Evolutionary conservation across 2,888 invertebrate species (phyloP), one percentile per base, ranked within the genome.

Genomic region (Leucophenga maculata): DNA sequence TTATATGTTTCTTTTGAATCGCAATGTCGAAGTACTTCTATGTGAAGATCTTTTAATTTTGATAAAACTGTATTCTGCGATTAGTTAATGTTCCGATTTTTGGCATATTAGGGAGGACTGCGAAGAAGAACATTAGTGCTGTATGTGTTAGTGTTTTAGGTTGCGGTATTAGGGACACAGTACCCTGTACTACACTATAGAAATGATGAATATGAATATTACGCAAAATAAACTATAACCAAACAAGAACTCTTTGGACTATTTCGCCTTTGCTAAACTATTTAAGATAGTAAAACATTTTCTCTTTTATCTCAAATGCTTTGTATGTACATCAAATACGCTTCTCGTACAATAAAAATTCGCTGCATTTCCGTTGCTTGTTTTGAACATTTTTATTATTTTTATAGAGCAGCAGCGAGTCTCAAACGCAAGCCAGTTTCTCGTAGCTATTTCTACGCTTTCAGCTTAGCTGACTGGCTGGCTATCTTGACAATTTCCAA

Each of bases 291-390:
- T 50, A 16, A 50, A 50, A n/a, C 18, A 50, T 18, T 50, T 50
- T 57, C 22, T 57, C 57, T 57, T 57, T 57, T 57, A 57, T 57
- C 57, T n/a, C 31, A 20, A 54, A 20, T 55, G 22, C 55, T 55
- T 55, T 50, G n/a, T 50, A n/a, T 50, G n/a, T 50, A 16, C 50
- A 6, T 16, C 50, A 50, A 26, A 26, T 55, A 46, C 46, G n/a
- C 1, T 46, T 46, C 1, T 8, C 6, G 3, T 46, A 46, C n/a
- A 46, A 46, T 75, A 81, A 81, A 79, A 77, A 80, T 80, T 80
- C 73, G 77, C 72, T 80, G 84, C 83, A 80, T 80, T 80, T 80
- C 80, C 80, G 80, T 74, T 82, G 80, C 81, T 72, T 80, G 82
- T 83, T 64, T 64, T 32, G 1, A 26, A 31, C 31, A 1, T 59